phyloP scores from a whole-genome alignment of 2,113 vertebrate species.

The Nannospalax galili region DNA sequence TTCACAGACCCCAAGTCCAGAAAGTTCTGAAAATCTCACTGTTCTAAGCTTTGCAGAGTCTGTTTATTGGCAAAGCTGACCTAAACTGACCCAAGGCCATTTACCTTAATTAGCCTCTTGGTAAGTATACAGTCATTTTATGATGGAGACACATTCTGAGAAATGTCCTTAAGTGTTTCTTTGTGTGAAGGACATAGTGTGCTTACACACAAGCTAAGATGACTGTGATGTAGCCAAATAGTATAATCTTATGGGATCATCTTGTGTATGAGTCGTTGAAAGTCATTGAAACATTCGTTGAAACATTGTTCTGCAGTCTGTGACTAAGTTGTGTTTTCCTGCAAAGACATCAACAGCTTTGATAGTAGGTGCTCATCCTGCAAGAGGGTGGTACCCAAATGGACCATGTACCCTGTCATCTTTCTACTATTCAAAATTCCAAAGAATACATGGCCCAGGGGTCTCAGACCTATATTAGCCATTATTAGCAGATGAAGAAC shows the following conservation, averaged over 20 bases:
- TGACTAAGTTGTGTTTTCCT: neutral
- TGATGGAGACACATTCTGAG: constrained; percentile 4
- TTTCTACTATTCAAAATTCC: neutral
- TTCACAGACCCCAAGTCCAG: neutral
- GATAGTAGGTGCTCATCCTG: neutral
- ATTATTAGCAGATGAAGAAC: no score
- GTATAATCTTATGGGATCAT: neutral
- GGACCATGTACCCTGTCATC: neutral
- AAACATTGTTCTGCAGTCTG: neutral
- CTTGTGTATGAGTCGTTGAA: neutral
- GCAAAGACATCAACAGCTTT: neutral
- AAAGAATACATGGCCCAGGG: neutral
- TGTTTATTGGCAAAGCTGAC: neutral
- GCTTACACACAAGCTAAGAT: neutral
- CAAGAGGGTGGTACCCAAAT: neutral
- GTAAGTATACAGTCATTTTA: neutral
- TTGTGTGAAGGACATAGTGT: neutral
- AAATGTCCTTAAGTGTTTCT: neutral
- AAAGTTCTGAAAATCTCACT: neutral
- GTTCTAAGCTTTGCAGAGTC: neutral
- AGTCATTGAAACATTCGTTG: no score
- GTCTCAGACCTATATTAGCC: neutral
- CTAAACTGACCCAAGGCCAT: neutral
- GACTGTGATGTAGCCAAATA: neutral
- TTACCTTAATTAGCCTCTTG: neutral